These are phyloP conservation scores for Bacillus rossius DNA, from an alignment of 1,140 invertebrate genomes.

Conservation along the genomic window DNA sequence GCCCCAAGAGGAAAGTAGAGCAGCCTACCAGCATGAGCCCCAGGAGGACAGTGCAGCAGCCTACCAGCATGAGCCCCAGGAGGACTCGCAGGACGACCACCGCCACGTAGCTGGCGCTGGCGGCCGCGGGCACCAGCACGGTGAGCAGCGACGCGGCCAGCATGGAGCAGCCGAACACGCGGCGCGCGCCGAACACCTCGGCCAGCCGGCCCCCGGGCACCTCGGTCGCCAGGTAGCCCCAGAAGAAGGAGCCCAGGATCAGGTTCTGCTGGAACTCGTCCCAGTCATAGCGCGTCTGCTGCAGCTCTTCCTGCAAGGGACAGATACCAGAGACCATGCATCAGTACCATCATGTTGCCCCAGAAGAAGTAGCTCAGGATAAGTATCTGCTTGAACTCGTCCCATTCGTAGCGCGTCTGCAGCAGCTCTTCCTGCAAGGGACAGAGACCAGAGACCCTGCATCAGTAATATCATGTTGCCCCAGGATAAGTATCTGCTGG, in stretches of 20 bases:
- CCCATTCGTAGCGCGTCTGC: constrained; percentile 57
- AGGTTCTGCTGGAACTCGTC: constrained; percentile 67
- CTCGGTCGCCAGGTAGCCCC: constrained; percentile 85
- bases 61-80: constrained; percentile 64
- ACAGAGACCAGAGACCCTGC: too few species aligned
- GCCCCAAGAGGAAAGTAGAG: too few species aligned
- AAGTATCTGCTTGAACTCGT: constrained; percentile 65
- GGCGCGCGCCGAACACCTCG: constrained; percentile 74
- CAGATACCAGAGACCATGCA: too few species aligned
- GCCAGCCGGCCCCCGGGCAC: constrained; percentile 80
- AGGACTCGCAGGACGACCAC: constrained; percentile 57
- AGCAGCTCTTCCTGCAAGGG: constrained; percentile 22
- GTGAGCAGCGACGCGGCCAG: constrained; percentile 75
- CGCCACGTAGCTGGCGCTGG: constrained; percentile 53
- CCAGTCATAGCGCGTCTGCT: constrained; percentile 55
- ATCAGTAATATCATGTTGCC: too few species aligned
- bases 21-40: too few species aligned
- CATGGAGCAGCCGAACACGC: constrained; percentile 80
- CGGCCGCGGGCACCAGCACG: constrained; percentile 70
- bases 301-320: constrained; percentile 20
- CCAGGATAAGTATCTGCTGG: constrained; percentile 70
- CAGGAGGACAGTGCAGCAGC: constrained; percentile 11
- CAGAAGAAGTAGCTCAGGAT: constrained; percentile 84
- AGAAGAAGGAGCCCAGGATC: constrained; percentile 81
- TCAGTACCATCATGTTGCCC: constrained; percentile 87